Evolutionary conservation across 2,888 invertebrate species (phyloP).

Genomic region (Autographa pulchrina): DNA sequence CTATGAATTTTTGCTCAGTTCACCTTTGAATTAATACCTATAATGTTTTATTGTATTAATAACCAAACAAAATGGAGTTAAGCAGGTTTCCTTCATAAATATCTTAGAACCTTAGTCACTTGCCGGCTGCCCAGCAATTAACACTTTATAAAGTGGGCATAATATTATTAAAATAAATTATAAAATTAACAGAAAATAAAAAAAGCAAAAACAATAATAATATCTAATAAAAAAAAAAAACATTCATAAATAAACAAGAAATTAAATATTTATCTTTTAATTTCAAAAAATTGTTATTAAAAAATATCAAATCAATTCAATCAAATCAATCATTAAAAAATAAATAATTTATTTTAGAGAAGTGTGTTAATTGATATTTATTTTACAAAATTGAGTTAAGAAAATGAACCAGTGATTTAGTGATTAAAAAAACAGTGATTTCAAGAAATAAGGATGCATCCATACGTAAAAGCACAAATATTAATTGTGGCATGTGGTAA

Average conservation of each 20-base stretch:
- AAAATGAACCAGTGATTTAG: not conserved
- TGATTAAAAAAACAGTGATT: constrained; percentile 6
- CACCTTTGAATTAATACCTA: not conserved
- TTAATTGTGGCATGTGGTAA: constrained; percentile 59
- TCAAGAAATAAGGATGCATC: constrained; percentile 8
- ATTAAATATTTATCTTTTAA: no score
- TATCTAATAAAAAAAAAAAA: no score
- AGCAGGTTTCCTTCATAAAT: not conserved
- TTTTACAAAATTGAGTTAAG: no score
- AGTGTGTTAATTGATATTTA: no score
- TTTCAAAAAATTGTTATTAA: no score
- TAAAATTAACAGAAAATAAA: not conserved
- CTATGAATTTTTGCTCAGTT: not conserved
- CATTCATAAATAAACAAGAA: no score
- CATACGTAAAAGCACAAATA: constrained; percentile 45
- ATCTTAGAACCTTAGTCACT: not conserved
- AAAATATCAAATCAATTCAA: no score
- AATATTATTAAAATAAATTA: not conserved
- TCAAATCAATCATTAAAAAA: no score
- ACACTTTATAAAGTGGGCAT: not conserved
- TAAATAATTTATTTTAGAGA: no score
- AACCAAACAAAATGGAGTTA: not conserved
- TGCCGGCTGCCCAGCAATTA: not conserved
- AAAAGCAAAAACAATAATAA: not conserved
- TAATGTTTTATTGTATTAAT: not conserved